These are phyloP conservation scores for Phymorhynchus buccinoides DNA, from an alignment of 1,140 invertebrate genomes.

Conservation along the genomic window DNA sequence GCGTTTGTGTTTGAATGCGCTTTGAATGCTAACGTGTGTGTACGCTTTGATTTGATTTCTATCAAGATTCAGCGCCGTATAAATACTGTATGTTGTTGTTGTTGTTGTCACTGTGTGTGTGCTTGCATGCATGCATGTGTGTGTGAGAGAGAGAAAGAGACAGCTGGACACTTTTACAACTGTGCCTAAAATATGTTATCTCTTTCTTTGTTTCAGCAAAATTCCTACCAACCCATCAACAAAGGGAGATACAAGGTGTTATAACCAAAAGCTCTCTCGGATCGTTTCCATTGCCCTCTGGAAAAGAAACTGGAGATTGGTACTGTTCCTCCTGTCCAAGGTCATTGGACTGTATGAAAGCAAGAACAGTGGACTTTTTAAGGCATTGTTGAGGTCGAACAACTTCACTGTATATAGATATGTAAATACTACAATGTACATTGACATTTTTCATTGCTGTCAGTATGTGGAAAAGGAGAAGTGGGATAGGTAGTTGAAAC, in stretches of 20 bases:
- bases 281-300: neutral
- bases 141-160: too few species aligned
- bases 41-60: too few species aligned
- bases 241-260: slow-evolving; percentile 96
- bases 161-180: neutral
- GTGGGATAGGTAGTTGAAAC: neutral
- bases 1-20: too few species aligned
- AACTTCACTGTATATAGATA: too few species aligned
- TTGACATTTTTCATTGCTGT: neutral
- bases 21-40: too few species aligned
- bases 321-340: neutral
- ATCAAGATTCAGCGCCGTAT: too few species aligned
- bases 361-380: too few species aligned
- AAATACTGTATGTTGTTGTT: too few species aligned
- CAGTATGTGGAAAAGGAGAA: neutral
- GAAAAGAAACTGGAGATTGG: neutral
- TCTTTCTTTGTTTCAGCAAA: slow-evolving; percentile 71
- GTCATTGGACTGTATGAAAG: neutral
- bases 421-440: too few species aligned
- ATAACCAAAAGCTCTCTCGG: slow-evolving; percentile 73
- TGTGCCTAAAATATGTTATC: neutral
- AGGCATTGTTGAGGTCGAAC: too few species aligned
- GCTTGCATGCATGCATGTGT: too few species aligned
- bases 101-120: too few species aligned
- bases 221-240: slow-evolving; percentile 87